These are phyloP conservation scores for Yasuhikotakia modesta DNA, from an alignment of 2,797 vertebrate genomes.

Conservation along the genomic window DNA sequence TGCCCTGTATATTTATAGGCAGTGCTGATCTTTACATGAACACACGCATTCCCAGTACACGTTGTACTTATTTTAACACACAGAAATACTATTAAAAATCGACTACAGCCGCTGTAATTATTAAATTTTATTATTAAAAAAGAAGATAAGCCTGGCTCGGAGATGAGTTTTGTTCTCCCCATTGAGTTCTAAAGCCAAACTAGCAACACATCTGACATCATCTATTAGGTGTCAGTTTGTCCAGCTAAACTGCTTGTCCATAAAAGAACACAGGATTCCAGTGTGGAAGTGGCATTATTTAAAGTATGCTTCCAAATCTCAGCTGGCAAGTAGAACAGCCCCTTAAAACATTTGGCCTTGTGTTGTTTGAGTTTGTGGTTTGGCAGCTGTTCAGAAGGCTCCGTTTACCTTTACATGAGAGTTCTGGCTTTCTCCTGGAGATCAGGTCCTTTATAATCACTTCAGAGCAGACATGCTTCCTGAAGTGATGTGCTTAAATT, in stretches of 20 bases:
- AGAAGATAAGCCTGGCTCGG: constrained; percentile 16
- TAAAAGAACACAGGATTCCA: constrained; percentile 21
- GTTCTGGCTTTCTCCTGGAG: constrained; percentile 63
- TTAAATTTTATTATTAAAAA: constrained; percentile 46
- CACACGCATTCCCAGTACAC: too few relatives aligned
- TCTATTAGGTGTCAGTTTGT: constrained; percentile 44
- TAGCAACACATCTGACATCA: constrained; percentile 42
- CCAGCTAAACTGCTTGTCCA: constrained; percentile 5
- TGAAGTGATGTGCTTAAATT: too few relatives aligned
- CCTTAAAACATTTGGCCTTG: constrained; percentile 56
- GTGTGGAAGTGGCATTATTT: neutral
- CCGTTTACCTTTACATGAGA: constrained; percentile 67
- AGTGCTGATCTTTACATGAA: too few relatives aligned
- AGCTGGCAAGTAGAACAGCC: constrained; percentile 43
- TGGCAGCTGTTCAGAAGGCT: constrained; percentile 63
- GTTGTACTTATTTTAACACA: too few relatives aligned
- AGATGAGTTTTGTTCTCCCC: constrained; percentile 42
- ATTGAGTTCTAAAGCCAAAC: constrained; percentile 9
- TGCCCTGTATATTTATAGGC: too few relatives aligned
- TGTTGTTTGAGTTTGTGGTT: constrained; percentile 67
- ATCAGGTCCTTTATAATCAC: constrained; percentile 56
- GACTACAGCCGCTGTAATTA: constrained; percentile 10
- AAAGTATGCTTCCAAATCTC: constrained; percentile 7
- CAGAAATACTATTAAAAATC: too few relatives aligned
- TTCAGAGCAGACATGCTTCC: constrained; percentile 63